Evolutionary conservation across 2,888 invertebrate species (phyloP), one percentile per base, ranked within the genome.

Genomic region (Mesochorus sp.): DNA sequence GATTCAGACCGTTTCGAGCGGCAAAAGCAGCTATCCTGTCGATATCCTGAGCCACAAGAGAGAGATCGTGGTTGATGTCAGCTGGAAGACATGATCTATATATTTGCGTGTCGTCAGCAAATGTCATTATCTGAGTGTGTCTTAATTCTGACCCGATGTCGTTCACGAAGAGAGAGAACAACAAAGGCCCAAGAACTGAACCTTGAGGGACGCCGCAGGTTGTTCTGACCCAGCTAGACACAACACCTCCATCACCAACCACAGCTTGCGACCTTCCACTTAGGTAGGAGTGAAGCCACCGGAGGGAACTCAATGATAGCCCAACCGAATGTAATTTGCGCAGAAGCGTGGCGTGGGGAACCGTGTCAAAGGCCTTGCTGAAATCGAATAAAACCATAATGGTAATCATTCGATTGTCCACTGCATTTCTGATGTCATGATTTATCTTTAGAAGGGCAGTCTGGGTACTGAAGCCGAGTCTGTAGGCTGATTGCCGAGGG

Each of bases 361-460:
- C 49, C 1, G 61, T 51, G n/a, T 73, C 64, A 0, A 64, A 73
- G 12, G 64, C 72, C 28, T 64, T 73, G 67, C 39, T 34, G 34
- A 34, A 34, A n/a, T 34, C 34, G n/a, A 34, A 34, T n/a, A 34
- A 34, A n/a, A 34, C n/a, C 3, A 74, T 39, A 8, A 67, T 14
- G 3, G 74, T 74, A 2, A 67, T 2, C 5, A 34, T 12, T 0
- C 17, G 26, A 3, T 67, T n/a, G 14, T 67, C 67, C 1, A 67
- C 67, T 6, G 42, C 74, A 1, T 12, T 0, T 34, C 64, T 53
- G 0, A 74, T 42, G 10, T 57, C 67, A 6, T 74, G 47, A 2
- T 12, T 17, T 1, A 59, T 14, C 4, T 17, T 10, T 1, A 74
- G 5, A 10, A 74, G 26, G 2, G 74, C 59, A 1, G 74, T 26